Evolutionary conservation across 64 coral and sea anemone genomes (phyloP).

Genomic region (Dendronephthya gigantea): DNA sequence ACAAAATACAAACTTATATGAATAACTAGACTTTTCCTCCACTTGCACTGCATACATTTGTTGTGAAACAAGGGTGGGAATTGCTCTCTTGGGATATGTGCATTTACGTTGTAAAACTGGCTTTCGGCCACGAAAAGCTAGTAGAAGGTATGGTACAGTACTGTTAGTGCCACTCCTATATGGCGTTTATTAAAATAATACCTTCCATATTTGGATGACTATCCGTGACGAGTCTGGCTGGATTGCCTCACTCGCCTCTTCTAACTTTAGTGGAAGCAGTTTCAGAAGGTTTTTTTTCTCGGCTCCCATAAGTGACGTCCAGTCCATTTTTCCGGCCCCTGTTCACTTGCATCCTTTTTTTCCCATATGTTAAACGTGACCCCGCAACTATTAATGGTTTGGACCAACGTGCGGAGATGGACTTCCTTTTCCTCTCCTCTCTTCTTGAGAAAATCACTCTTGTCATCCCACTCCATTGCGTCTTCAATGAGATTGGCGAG

Average conservation of each 20-base stretch:
- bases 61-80: background rate
- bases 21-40: background rate
- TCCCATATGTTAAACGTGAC: constrained; percentile 53
- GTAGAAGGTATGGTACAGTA: background rate
- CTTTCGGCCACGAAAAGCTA: too few relatives aligned
- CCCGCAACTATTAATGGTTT: constrained; percentile 53
- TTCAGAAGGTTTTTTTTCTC: constrained; percentile 40
- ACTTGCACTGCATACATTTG: too few relatives aligned
- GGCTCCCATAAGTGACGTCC: constrained; percentile 37
- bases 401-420: constrained; percentile 1
- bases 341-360: constrained; percentile 57
- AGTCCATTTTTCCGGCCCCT: constrained; percentile 17
- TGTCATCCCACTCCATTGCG: constrained; percentile 39
- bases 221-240: background rate
- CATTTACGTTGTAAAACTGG: background rate
- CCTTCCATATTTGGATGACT: constrained; percentile 22
- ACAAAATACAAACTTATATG: background rate
- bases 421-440: background rate
- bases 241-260: background rate
- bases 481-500: constrained; percentile 38
- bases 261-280: background rate
- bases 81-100: background rate
- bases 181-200: background rate
- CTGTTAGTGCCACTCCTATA: too few relatives aligned
- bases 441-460: constrained; percentile 25